Evolutionary conservation across 1,140 invertebrate species (phyloP).

Genomic region (Metaphire vulgaris): DNA sequence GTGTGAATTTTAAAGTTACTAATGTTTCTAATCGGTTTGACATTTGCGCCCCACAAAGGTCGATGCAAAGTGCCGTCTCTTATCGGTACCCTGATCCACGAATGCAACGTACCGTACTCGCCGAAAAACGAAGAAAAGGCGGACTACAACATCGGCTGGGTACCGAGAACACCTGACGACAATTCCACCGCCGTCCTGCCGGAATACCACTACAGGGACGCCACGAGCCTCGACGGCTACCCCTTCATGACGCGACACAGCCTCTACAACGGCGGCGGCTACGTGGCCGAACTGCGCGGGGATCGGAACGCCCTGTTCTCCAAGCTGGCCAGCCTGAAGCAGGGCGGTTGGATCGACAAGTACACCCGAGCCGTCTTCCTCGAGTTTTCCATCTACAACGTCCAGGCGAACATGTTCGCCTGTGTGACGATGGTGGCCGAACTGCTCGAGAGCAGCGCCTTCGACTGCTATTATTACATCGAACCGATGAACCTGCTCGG

Average conservation of each 20-base stretch:
- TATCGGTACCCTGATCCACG: conserved; percentile 37
- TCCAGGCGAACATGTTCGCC: conserved; percentile 53
- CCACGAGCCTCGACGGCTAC: conserved; percentile 50
- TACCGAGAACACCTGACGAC: conserved; percentile 31
- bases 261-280: conserved; percentile 58
- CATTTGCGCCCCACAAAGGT: conserved; percentile 36
- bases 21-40: no score
- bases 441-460: conserved; percentile 54
- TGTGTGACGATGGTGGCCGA: conserved; percentile 55
- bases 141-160: conserved; percentile 46
- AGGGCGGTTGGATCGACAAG: conserved; percentile 56
- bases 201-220: conserved; percentile 27
- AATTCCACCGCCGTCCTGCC: conserved; percentile 25
- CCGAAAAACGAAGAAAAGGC: conserved; percentile 42
- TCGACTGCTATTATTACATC: conserved; percentile 54
- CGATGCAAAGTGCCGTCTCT: conserved; percentile 39
- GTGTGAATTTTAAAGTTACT: no score
- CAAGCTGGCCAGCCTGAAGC: conserved; percentile 46
- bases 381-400: conserved; percentile 59
- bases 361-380: conserved; percentile 57
- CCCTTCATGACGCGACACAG: conserved; percentile 53
- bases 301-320: conserved; percentile 35
- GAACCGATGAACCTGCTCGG: conserved; percentile 51
- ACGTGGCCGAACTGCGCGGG: conserved; percentile 54
- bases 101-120: conserved; percentile 46